A percentile compares a stretch with the other conserved stretches of the same genome.
Evolutionary conservation across 2,797 vertebrate species (phyloP).

Genomic region (Melanotaenia pygmaea): DNA sequence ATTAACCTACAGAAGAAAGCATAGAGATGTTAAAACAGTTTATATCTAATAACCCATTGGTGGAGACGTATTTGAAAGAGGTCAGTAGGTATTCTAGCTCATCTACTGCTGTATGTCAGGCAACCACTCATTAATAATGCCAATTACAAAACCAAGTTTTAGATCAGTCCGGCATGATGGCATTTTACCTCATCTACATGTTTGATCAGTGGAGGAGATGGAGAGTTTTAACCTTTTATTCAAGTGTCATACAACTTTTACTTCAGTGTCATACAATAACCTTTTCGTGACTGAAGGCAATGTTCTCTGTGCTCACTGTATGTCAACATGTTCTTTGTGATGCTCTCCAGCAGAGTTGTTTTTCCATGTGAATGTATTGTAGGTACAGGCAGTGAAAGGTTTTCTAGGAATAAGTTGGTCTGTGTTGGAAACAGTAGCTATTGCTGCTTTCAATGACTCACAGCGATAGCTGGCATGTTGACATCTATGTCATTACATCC

Average conservation of each 20-base stretch:
- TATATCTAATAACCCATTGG: no score
- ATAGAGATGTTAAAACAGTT: no score
- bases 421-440: conserved; percentile 18
- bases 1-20: no score
- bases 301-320: not conserved
- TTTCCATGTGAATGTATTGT: conserved; percentile 8
- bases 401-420: conserved; percentile 26
- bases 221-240: conserved; percentile 29
- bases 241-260: no score
- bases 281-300: not conserved
- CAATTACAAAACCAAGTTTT: not conserved
- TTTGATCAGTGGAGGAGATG: conserved; percentile 1
- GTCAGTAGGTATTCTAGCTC: not conserved
- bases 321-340: conserved; percentile 13
- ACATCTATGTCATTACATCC: conserved; percentile 6
- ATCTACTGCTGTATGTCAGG: not conserved
- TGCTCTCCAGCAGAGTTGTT: conserved; percentile 16
- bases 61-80: no score
- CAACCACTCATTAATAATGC: not conserved
- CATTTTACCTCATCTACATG: conserved; percentile 14
- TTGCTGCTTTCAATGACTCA: conserved; percentile 26
- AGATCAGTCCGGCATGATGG: not conserved
- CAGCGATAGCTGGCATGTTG: conserved; percentile 29
- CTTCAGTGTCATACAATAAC: conserved; percentile 4
- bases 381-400: conserved; percentile 12